Base-by-base conservation (phyloP, 1,140 invertebrate species). In the Drosophila persimilis region DNA sequence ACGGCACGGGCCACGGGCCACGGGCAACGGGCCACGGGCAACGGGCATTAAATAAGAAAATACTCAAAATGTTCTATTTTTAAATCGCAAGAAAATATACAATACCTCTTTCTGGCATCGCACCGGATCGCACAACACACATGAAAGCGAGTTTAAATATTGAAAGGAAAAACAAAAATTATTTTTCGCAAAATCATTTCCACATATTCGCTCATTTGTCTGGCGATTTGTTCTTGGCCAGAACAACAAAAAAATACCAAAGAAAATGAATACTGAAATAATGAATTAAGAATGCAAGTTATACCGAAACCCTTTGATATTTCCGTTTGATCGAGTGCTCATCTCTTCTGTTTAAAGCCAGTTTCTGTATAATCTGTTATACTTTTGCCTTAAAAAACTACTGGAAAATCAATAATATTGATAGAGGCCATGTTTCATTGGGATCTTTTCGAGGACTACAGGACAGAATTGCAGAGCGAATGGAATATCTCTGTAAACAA, bases 121-220 rank as follows among this genome's bases (percentile, higher is more conserved):
- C 35, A 39, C 4, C 9, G 35, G 11, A 39, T 66, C 54, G 58
- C 62, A 64, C 48, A 67, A 56, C 29, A 66, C 22, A 65, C 45
- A 71, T 6, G 17, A 71, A 71, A 26, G 66, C 63, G 29, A 65
- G 63, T 69, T 66, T 60, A 48, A 35, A 64, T 45, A 54, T 64
- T 57, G 20, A 61, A 26, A 39, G 50, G 52, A 50, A 45, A 74
- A 67, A 72, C 77, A 81, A 39, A 39, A 39, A 11, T 4, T 0
- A 39, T 39, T 88, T 88, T 86, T 88, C 61, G 83, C 83, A 88
- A 86, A 86, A 79, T 88, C 78, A 83, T 86, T 88, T 86, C 83
- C 57, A 69, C 71, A 78, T 83, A 78, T 80, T 55, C 39, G 58
- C 44, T 48, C 41, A 54, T 53, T 56, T 55, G 70, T 59, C 61